Evolutionary conservation across 2,888 invertebrate species (phyloP), one percentile per base, ranked within the genome.

Genomic region (Microchrysa polita): DNA sequence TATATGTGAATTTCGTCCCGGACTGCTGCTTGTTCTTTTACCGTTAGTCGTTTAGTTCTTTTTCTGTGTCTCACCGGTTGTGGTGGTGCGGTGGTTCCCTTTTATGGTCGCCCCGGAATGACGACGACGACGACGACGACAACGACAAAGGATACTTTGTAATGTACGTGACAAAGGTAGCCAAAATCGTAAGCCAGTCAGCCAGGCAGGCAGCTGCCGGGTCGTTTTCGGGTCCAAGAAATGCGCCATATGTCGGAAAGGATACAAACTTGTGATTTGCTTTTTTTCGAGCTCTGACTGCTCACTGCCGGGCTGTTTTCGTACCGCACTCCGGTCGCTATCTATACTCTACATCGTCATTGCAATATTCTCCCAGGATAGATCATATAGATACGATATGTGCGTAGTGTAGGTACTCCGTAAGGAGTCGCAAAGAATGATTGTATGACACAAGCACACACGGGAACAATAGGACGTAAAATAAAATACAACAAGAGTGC

Each of bases 131-230:
- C n/a, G n/a, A n/a, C n/a, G n/a, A n/a, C n/a, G n/a, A n/a, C n/a
- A n/a, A n/a, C n/a, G n/a, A n/a, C n/a, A n/a, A n/a, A n/a, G n/a
- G n/a, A n/a, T n/a, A n/a, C n/a, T n/a, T 44, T 57, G 69, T 40
- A 57, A 52, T 16, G 69, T 69, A 69, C 69, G 57, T 69, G 69
- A 69, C 55, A 40, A 69, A 69, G 69, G 57, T 69, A 40, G n/a
- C n/a, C n/a, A n/a, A n/a, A n/a, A n/a, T n/a, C n/a, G n/a, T n/a
- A n/a, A n/a, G n/a, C n/a, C 53, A 53, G 16, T 44, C 44, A 5
- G 18, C n/a, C n/a, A 53, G 7, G 18, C 53, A 10, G 53, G n/a
- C n/a, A n/a, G n/a, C 27, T 34, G 4, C 27, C 27, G 27, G 27
- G n/a, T n/a, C n/a, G n/a, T n/a, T n/a, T n/a, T 48, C n/a, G 22